Base-by-base conservation (phyloP, 2,797 vertebrate species). In the Petrocephalus schoutedeni region DNA sequence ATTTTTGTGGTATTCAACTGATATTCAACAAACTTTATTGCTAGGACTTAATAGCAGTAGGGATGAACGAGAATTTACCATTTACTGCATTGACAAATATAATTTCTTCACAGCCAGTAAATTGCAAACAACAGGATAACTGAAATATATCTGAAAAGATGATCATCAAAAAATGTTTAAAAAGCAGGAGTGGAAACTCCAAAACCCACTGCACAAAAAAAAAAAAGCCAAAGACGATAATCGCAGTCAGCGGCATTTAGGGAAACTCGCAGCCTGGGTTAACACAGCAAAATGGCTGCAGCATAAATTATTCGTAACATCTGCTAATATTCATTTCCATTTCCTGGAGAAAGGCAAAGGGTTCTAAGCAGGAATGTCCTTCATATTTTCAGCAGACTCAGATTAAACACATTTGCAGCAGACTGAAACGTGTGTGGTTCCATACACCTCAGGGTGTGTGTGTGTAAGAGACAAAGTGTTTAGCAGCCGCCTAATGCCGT, bases 331-430 rank as follows among this genome's bases (percentile, higher is more conserved):
- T 32, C 16, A 41, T 32, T 86, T 54, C 19, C 85, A 86, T 36
- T 58, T 54, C 53, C 54, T 86, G 54, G 85, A 36, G 21, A 28
- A 84, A 85, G 83, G 28, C 83, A 85, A 84, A 54, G 54, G 54
- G 51, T 3, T 28, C 23, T 4, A 32, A 54, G 51, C 54, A 56
- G 83, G 74, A 80, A 80, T 28, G 49, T 49, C 41, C 19, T 19
- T 49, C 74, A 80, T 36, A 21, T 80, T 80, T 49, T 49, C 41
- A 80, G 36, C 74, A 77, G 41, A 77, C 41, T 45, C 41, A 45
- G 41, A 45, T 45, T 45, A 45, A 45, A 2, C 41, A 45, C 41
- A 45, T 45, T 45, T 45, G 41, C 41, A 45, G 41, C 71, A 58
- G 28, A 41, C 54, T 41, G 32, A 36, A n/a, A 58, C 10, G 32